Conservation (phyloP, 2,797 vertebrate genomes). For the Cyclopterus lumpus region DNA sequence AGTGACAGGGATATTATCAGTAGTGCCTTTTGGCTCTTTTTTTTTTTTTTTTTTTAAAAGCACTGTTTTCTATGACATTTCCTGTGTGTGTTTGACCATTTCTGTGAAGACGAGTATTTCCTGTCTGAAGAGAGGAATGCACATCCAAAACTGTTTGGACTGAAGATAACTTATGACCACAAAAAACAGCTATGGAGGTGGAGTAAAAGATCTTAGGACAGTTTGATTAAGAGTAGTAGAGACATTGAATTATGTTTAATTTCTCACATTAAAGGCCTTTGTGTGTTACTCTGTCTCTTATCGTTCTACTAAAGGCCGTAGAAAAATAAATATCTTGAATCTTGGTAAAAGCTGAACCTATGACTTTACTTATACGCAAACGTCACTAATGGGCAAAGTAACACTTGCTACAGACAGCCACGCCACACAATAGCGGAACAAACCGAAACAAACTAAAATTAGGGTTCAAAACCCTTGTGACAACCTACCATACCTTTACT, state of each 20-base stretch:
- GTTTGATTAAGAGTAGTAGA: not conserved
- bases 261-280: not conserved
- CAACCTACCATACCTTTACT: not conserved
- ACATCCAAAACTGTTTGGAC: slow-evolving; percentile 4
- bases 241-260: not conserved
- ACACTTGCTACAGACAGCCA: not conserved
- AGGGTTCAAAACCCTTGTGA: not conserved
- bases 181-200: not conserved
- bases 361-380: not conserved
- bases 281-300: not conserved
- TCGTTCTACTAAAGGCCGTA: not conserved
- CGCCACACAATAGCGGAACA: not conserved
- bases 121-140: slow-evolving; percentile 25
- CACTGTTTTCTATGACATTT: slow-evolving; percentile 4
- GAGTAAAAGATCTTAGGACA: not conserved
- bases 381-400: slow-evolving; percentile 4
- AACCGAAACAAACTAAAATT: not conserved
- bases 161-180: slow-evolving; percentile 1
- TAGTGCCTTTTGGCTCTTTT: not conserved
- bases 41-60: no score
- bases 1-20: not conserved
- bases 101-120: slow-evolving; percentile 30
- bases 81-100: slow-evolving; percentile 7
- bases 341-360: not conserved
- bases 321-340: not conserved